Base-by-base conservation (phyloP, 2,888 invertebrate species). In the Glaucopsyche alexis region DNA sequence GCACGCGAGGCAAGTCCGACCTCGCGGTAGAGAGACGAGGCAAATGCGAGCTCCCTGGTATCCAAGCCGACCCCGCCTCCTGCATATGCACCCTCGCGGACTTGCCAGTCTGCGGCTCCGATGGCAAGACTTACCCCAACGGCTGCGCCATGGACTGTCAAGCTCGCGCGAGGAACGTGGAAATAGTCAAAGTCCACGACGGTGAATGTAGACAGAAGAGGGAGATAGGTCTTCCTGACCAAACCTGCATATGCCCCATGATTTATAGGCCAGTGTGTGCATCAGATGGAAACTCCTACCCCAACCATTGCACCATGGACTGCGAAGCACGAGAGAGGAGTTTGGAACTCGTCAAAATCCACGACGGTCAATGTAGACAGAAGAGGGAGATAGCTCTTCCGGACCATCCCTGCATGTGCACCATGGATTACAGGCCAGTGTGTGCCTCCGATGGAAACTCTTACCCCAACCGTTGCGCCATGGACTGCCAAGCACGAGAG, bases 251-350 rank as follows among this genome's bases (percentile, higher is more conserved):
- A 55, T 79, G 79, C 64, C 73, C 78, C 0, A 52, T 74, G 8
- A 69, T 75, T 0, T 49, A 75, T 8, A 78, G 77, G 0, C 71
- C 71, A 19, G 78, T 83, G 0, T 83, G 83, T 71, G 83, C 72
- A 69, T 55, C 40, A 60, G 71, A 71, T 66, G 67, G 73, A 7
- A 40, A 42, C 4, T 19, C 71, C 3, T 71, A 71, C 42, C 71
- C 80, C 2, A 86, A 86, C 70, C 50, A 77, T n/a, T 86, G 86
- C 73, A 14, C 70, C 1, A 60, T 85, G 0, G 29, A 74, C 0
- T 85, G 85, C 73, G 71, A 76, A n/a, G 67, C 42, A 5, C 40
- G 42, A 14, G n/a, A 13, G 11, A 49, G 29, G 8, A 47, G 60
- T 16, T 29, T 71, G 11, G 14, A 71, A 49, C 42, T 73, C 47